Conservation (phyloP, 2,113 vertebrate genomes). For the Bufo bufo region DNA sequence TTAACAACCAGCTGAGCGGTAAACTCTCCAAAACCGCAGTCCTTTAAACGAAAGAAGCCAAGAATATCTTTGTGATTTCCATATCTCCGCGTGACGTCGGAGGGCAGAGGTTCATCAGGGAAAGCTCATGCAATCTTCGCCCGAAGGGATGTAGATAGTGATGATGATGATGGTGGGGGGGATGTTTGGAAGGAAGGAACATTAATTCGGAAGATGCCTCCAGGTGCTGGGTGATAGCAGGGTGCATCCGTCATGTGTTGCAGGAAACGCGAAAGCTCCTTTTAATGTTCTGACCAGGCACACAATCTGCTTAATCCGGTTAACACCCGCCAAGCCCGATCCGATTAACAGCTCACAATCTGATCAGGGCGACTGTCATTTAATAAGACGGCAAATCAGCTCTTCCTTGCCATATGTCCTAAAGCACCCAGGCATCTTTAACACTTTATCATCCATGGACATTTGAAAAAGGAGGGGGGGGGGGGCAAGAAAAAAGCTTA, state of each 20-base stretch:
- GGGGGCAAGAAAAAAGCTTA: no score
- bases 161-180: slow-evolving; percentile 29
- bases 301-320: slow-evolving; percentile 69
- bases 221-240: not conserved
- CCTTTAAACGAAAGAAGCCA: not conserved
- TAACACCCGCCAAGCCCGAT: slow-evolving; percentile 66
- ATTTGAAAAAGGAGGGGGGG: no score
- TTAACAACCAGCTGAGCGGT: slow-evolving; percentile 1
- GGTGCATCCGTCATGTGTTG: slow-evolving; percentile 7
- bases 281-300: slow-evolving; percentile 43
- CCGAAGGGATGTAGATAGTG: not conserved
- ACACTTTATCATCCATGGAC: not conserved
- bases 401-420: slow-evolving; percentile 52
- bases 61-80: slow-evolving; percentile 19
- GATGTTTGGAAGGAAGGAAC: not conserved
- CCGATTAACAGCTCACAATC: slow-evolving; percentile 68
- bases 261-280: slow-evolving; percentile 55
- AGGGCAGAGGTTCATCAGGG: slow-evolving; percentile 5
- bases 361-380: slow-evolving; percentile 51
- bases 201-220: slow-evolving; percentile 48
- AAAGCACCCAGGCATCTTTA: not conserved
- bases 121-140: slow-evolving; percentile 14
- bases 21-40: not conserved
- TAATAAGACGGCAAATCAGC: slow-evolving; percentile 38
- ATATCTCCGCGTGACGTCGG: slow-evolving; percentile 34